Evolutionary conservation across 2,888 invertebrate species (phyloP), one percentile per base, ranked within the genome.

Genomic region (Apodemia duryi): DNA sequence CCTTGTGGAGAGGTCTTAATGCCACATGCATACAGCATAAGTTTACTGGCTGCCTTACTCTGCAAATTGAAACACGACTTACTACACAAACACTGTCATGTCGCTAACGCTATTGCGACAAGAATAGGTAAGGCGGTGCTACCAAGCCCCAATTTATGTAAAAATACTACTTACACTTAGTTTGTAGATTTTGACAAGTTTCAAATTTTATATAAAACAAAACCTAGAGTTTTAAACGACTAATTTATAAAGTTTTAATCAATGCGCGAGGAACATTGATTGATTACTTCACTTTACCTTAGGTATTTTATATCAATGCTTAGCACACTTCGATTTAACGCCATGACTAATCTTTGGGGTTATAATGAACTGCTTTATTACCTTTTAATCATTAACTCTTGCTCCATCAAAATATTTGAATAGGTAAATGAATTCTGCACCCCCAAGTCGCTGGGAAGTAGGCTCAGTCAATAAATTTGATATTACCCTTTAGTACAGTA

Each of bases 161-260:
- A 11, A 43, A 43, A 41, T 41, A 21, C 2, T 41, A 7, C 6
- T 6, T 41, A 41, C 41, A 11, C 11, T 43, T 43, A 11, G 43
- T 43, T 43, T 43, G 13, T 2, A 13, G 11, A n/a, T 49, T 49
- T 49, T 5, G 2, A 57, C 6, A 29, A 29, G 21, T 29, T 54
- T 54, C 29, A 54, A 54, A 54, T 32, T 54, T 29, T 54, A 54
- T 29, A 29, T 9, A 54, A 29, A 54, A 13, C 57, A 29, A 57
- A 57, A n/a, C n/a, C 6, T 7, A 32, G 6, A 35, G 60, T 60
- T 60, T 6, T 7, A n/a, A n/a, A 35, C 32, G 3, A n/a, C 60
- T 35, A 60, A 60, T 60, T 60, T 54, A 60, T 60, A 66, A 66
- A 70, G 68, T 68, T 64, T 64, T 63, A 28, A 66, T 63, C 52